Evolutionary conservation across 2,797 vertebrate species (phyloP).

Genomic region (Mormyrops attenuatus): DNA sequence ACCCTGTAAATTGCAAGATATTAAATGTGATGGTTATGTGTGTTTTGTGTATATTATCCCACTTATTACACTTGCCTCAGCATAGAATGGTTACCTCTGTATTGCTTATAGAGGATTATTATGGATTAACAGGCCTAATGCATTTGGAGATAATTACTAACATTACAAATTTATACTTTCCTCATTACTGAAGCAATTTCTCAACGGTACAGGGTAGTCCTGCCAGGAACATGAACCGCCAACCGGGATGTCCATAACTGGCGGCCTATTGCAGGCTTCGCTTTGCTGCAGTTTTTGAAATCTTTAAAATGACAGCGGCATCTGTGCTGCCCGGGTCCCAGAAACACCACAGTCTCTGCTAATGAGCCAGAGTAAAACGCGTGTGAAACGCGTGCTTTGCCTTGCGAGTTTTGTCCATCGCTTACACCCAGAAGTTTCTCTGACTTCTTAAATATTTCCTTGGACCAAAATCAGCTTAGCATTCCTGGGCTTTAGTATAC

Average conservation of each 20-base stretch:
- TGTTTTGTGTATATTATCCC: background rate
- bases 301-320: background rate
- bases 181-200: background rate
- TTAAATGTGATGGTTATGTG: background rate
- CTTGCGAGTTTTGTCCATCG: background rate
- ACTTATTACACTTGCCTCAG: background rate
- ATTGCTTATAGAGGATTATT: background rate
- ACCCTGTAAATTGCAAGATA: background rate
- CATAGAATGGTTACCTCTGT: background rate
- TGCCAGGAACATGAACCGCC: background rate
- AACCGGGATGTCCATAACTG: background rate
- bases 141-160: background rate
- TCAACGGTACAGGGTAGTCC: background rate
- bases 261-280: background rate
- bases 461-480: background rate
- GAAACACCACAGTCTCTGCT: background rate
- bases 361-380: background rate
- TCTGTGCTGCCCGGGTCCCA: conserved; percentile 4
- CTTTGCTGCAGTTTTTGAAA: background rate
- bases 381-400: background rate
- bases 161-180: background rate
- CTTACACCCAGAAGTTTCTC: background rate
- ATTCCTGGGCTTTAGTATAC: background rate
- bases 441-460: background rate
- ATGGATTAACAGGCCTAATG: background rate